Percentiles rank a stretch among this genome's conserved stretches.
Conservation (phyloP, 2,888 invertebrate species). For the Opisthograptis luteolata region DNA sequence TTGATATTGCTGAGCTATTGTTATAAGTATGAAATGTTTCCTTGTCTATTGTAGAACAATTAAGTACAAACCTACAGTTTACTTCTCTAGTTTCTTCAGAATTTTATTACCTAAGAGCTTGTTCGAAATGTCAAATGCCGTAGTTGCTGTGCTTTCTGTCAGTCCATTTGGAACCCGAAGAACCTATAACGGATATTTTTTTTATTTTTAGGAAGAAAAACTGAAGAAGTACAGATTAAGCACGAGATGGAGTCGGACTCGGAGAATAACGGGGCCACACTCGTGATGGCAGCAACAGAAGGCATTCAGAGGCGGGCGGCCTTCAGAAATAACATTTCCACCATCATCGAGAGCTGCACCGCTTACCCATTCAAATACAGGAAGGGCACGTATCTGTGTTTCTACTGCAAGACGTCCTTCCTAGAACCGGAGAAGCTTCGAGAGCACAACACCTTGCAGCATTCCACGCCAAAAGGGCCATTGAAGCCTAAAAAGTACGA, state of each 20-base stretch:
- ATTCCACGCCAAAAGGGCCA: slow-evolving; percentile 55
- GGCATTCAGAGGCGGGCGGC: slow-evolving; percentile 62
- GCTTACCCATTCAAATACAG: slow-evolving; percentile 78
- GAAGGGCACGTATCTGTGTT: slow-evolving; percentile 73
- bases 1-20: too few species aligned
- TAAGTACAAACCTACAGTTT: too few species aligned
- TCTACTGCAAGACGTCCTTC: slow-evolving; percentile 70
- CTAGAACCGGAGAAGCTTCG: slow-evolving; percentile 72
- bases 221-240: slow-evolving; percentile 60
- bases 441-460: slow-evolving; percentile 61
- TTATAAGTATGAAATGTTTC: too few species aligned
- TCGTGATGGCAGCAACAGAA: slow-evolving; percentile 31
- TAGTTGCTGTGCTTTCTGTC: slow-evolving; percentile 7
- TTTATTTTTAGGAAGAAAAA: slow-evolving; percentile 81
- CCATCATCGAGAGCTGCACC: slow-evolving; percentile 66
- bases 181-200: slow-evolving; percentile 54
- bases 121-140: slow-evolving; percentile 3
- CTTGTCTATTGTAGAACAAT: too few species aligned
- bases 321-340: slow-evolving; percentile 70
- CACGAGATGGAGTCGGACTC: slow-evolving; percentile 56
- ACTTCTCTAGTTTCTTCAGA: too few species aligned
- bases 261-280: slow-evolving; percentile 36
- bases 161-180: slow-evolving; percentile 33
- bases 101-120: slow-evolving; percentile 11
- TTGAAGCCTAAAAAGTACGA: slow-evolving; percentile 73